phyloP scores from a whole-genome alignment of 2,888 invertebrate species.

The Sinelater perroti region DNA sequence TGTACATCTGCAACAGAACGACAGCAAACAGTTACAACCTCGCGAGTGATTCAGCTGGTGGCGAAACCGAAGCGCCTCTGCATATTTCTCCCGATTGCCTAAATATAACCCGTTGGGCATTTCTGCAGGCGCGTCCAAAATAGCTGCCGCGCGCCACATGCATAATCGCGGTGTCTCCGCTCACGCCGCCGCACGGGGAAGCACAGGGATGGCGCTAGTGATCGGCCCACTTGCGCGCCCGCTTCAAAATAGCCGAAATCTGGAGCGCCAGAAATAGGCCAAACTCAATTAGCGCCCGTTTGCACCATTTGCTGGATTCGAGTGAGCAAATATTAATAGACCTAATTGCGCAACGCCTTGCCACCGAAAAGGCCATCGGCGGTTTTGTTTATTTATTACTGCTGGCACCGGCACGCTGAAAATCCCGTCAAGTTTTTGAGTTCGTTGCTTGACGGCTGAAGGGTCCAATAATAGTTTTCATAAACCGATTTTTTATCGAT shows the following conservation, averaged over 20 bases:
- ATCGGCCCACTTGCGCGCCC: slow-evolving; percentile 4
- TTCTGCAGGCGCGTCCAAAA: too few relatives aligned
- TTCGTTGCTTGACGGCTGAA: too few relatives aligned
- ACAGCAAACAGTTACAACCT: not conserved
- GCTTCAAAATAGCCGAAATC: slow-evolving; percentile 24
- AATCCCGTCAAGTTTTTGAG: slow-evolving; percentile 9
- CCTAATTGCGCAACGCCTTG: slow-evolving; percentile 1
- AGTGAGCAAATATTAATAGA: slow-evolving; percentile 7
- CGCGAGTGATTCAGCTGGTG: slow-evolving; percentile 17
- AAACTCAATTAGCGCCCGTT: slow-evolving; percentile 30
- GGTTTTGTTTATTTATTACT: slow-evolving; percentile 16
- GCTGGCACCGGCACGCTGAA: slow-evolving; percentile 4
- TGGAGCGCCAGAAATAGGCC: slow-evolving; percentile 28
- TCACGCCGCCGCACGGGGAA: too few relatives aligned
- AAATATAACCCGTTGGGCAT: slow-evolving; percentile 24
- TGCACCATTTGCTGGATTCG: slow-evolving; percentile 8
- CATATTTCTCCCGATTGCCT: slow-evolving; percentile 12
- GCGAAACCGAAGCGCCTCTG: slow-evolving; percentile 25
- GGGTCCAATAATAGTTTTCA: too few relatives aligned
- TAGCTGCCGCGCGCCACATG: too few relatives aligned
- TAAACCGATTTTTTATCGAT: too few relatives aligned
- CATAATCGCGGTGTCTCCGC: too few relatives aligned
- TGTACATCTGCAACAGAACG: slow-evolving; percentile 23
- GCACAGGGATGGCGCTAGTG: too few relatives aligned
- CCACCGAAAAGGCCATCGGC: not conserved